Evolutionary conservation across 1,140 invertebrate genomes (phyloP).

Genomic region (Apolygus lucorum): DNA sequence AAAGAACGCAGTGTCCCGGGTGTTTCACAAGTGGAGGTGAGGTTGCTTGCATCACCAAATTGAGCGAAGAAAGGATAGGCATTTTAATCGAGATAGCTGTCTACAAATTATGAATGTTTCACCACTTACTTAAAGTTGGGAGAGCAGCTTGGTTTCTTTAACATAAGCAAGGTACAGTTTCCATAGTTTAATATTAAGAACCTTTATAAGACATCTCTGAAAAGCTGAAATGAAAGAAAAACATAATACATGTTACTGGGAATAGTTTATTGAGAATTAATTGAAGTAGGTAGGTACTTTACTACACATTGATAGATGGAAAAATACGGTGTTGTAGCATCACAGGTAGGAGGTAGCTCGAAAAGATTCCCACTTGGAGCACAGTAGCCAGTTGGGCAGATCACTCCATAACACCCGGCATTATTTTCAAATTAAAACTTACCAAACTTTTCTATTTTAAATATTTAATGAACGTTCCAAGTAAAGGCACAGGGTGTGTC

Average conservation of each 20-base stretch:
- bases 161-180: slow-evolving; percentile 96
- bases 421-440: too few species aligned
- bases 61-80: neutral
- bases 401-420: too few species aligned
- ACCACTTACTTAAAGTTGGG: slow-evolving; percentile 87
- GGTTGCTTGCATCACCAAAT: neutral
- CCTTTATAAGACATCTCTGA: slow-evolving; percentile 95
- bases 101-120: too few species aligned
- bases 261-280: neutral
- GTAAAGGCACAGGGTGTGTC: too few species aligned
- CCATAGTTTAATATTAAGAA: slow-evolving; percentile 98
- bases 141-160: slow-evolving; percentile 89
- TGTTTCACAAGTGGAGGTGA: neutral
- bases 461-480: too few species aligned
- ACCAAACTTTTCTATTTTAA: too few species aligned
- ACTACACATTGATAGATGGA: too few species aligned
- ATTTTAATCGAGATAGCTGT: neutral
- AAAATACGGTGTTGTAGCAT: too few species aligned
- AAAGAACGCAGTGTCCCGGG: neutral
- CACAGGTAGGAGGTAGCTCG: too few species aligned
- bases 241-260: neutral
- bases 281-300: too few species aligned
- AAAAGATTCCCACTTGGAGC: too few species aligned
- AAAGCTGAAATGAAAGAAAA: slow-evolving; percentile 58
- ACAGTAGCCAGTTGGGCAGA: too few species aligned